phyloP scores from a whole-genome alignment of 2,797 vertebrate species.

The Lateolabrax maculatus region DNA sequence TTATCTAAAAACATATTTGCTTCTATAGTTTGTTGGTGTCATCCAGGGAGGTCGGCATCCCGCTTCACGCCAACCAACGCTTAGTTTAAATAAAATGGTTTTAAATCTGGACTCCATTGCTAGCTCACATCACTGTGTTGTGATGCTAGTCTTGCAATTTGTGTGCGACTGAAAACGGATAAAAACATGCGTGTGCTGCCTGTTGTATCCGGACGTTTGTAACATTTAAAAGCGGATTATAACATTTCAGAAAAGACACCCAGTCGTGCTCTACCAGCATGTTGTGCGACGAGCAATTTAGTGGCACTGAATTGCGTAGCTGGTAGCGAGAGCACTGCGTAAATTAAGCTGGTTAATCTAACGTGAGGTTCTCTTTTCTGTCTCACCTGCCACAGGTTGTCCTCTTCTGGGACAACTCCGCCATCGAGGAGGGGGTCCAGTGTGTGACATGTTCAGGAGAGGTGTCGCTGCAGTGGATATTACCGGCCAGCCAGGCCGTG shows the following conservation, averaged over 20 bases:
- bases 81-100: background rate
- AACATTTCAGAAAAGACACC: background rate
- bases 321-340: background rate
- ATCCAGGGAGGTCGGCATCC: background rate
- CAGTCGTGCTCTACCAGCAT: background rate
- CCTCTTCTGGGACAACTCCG: constrained; percentile 95
- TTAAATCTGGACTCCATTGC: background rate
- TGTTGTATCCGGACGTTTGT: background rate
- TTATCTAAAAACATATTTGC: fast-evolving
- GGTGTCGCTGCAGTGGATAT: constrained; percentile 4
- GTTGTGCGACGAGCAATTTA: background rate
- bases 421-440: constrained; percentile 96
- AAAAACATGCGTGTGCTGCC: background rate
- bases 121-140: background rate
- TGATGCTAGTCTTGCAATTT: constrained; percentile 33
- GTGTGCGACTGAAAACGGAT: background rate
- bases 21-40: fast-evolving
- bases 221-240: background rate
- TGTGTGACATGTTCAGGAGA: constrained; percentile 87
- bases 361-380: background rate
- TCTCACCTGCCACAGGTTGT: constrained; percentile 94
- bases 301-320: background rate
- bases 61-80: fast-evolving
- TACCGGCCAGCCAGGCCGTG: constrained; percentile 1
- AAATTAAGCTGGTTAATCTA: background rate